Conservation (phyloP, 2,888 invertebrate species). For the Zele albiditarsus region DNA sequence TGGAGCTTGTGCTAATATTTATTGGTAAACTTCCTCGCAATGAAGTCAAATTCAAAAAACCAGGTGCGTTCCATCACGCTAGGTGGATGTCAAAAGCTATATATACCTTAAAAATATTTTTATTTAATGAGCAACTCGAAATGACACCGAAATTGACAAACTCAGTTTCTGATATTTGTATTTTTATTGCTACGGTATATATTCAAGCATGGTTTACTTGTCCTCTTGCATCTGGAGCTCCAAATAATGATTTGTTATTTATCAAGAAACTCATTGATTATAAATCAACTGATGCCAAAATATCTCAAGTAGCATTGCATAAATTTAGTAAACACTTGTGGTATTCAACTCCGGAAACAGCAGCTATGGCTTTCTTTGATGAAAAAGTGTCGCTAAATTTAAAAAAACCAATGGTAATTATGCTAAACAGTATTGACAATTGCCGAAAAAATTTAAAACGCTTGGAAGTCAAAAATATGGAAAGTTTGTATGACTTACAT, state of each 20-base stretch:
- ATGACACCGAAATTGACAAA: conserved; percentile 44
- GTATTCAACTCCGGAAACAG: conserved; percentile 46
- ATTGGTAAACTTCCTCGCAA: conserved; percentile 18
- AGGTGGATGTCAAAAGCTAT: conserved; percentile 49
- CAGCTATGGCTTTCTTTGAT: conserved; percentile 44
- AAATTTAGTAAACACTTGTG: conserved; percentile 44
- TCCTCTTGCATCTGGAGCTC: conserved; percentile 43
- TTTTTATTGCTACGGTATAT: conserved; percentile 48
- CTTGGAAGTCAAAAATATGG: conserved; percentile 25
- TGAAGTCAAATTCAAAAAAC: conserved; percentile 37
- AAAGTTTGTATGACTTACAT: conserved; percentile 19
- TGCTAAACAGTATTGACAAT: conserved; percentile 27
- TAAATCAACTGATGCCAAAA: conserved; percentile 35
- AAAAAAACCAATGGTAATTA: conserved; percentile 24
- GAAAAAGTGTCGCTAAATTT: conserved; percentile 24
- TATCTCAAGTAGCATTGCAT: neutral
- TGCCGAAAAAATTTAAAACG: conserved; percentile 26
- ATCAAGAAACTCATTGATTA: conserved; percentile 41
- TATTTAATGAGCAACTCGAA: conserved; percentile 50
- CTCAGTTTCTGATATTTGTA: conserved; percentile 44
- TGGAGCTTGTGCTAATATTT: conserved; percentile 47
- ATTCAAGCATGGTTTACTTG: conserved; percentile 47
- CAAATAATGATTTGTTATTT: conserved; percentile 49
- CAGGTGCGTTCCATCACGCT: conserved; percentile 52
- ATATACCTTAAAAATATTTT: conserved; percentile 53